Conservation (phyloP, 2,113 vertebrate genomes). For the Lepus timidus region DNA sequence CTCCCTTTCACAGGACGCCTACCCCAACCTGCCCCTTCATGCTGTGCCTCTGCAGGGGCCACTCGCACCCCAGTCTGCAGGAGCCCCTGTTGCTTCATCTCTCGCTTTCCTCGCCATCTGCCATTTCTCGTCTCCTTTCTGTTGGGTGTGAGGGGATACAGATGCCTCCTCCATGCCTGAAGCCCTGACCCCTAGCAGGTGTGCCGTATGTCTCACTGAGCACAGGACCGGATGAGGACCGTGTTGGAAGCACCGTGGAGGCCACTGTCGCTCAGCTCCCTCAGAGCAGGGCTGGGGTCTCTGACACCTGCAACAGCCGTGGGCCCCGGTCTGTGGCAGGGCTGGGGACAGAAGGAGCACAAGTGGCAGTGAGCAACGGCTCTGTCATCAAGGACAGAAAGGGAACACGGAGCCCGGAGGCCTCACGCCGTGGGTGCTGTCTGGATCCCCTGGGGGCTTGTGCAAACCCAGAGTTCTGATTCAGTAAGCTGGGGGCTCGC, state of each 20-base stretch:
- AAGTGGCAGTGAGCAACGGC: fast-evolving
- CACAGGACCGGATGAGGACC: neutral
- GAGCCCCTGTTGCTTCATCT: neutral
- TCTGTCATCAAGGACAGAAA: neutral
- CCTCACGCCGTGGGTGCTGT: neutral
- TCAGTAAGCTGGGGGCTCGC: neutral
- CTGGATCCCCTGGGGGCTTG: neutral
- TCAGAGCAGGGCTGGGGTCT: neutral
- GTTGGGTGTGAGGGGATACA: too few species aligned
- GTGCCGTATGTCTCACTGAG: neutral
- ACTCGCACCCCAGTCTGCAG: neutral
- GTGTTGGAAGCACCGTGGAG: neutral
- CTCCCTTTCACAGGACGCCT: neutral
- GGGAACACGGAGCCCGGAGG: fast-evolving
- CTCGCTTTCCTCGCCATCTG: neutral
- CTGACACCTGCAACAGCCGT: neutral
- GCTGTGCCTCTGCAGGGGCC: neutral
- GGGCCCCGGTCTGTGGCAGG: neutral
- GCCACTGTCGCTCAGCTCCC: neutral
- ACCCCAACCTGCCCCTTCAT: neutral
- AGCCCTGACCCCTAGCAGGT: neutral
- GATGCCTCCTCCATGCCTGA: neutral
- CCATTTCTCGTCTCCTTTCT: neutral
- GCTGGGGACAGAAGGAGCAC: neutral
- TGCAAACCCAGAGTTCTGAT: neutral